Conservation (phyloP, 2,888 invertebrate genomes). For the Diploptera punctata region DNA sequence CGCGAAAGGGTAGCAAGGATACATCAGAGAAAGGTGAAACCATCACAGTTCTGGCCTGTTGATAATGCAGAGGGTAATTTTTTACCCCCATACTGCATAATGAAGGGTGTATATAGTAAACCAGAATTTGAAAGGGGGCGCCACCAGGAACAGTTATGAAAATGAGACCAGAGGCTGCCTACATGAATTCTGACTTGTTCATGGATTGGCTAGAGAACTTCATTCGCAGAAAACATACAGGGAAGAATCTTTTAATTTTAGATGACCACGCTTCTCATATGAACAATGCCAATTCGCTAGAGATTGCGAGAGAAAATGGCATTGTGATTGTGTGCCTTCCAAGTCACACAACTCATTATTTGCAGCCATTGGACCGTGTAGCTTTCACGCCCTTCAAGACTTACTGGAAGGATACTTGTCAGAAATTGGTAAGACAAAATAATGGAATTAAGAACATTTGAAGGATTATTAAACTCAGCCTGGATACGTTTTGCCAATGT, state of each 20-base stretch:
- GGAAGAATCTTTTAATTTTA: slow-evolving; percentile 46
- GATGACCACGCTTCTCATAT: slow-evolving; percentile 48
- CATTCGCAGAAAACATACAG: slow-evolving; percentile 44
- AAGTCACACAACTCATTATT: slow-evolving; percentile 46
- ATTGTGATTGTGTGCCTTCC: slow-evolving; percentile 46
- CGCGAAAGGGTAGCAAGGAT: background rate
- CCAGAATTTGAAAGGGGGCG: slow-evolving; percentile 46
- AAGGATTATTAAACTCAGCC: background rate
- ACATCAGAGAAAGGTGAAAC: slow-evolving; percentile 19
- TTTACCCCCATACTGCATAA: slow-evolving; percentile 31
- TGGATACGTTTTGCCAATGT: slow-evolving; percentile 34
- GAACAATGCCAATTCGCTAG: slow-evolving; percentile 44
- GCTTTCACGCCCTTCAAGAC: slow-evolving; percentile 48
- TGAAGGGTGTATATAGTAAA: slow-evolving; percentile 45
- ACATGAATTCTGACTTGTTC: slow-evolving; percentile 44
- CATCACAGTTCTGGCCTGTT: slow-evolving; percentile 24
- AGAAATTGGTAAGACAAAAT: background rate
- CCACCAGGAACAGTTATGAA: slow-evolving; percentile 41
- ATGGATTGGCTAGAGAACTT: slow-evolving; percentile 46
- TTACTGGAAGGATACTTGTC: slow-evolving; percentile 43
- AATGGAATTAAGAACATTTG: slow-evolving; percentile 27
- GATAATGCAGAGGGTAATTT: slow-evolving; percentile 47
- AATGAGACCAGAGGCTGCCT: slow-evolving; percentile 45
- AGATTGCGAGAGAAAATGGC: slow-evolving; percentile 46
- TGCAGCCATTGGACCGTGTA: background rate